Evolutionary conservation across 2,888 invertebrate genomes (phyloP), one percentile per base, ranked within the genome.

Genomic region (Mimas tiliae): DNA sequence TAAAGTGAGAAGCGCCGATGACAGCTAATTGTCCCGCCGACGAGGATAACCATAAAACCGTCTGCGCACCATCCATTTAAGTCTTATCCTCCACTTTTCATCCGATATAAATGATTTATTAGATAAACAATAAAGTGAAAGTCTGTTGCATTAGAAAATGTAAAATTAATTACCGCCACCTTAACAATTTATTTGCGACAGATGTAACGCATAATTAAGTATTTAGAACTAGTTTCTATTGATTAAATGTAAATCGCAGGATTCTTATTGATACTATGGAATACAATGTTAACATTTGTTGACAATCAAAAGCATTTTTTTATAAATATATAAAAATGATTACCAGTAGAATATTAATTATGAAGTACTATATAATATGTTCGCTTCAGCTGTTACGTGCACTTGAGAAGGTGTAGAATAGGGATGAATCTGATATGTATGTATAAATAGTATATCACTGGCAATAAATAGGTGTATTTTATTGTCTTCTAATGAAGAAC

Each of bases 21-120:
- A 82, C 79, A 80, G 76, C 79, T 82, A 82, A 85, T 84, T 83
- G 80, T 78, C 72, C 68, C 70, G 67, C 34, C 70, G 65, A 72
- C 74, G 68, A 75, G 75, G 76, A 78, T 78, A 69, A 74, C 72
- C 72, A 76, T 75, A 75, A 79, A 75, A 73, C 74, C 67, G 74
- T 74, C 72, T 72, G 75, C 72, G 70, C 69, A 69, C 74, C 67
- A 71, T 67, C 27, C 68, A 72, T 71, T 73, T 65, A 64, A 64
- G 66, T 58, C 63, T 52, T 70, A 55, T 64, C 65, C 53, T 52
- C 21, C 53, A 55, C 64, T 55, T 64, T 69, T 64, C 66, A 53
- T 65, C 62, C 19, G 47, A 63, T 52, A 47, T 34, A 0, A 27
- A 52, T 52, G 63, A 66, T 66, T 66, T 63, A 66, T 66, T 47